Conservation (phyloP, 2,888 invertebrate species). For the Saturnia japonica region DNA sequence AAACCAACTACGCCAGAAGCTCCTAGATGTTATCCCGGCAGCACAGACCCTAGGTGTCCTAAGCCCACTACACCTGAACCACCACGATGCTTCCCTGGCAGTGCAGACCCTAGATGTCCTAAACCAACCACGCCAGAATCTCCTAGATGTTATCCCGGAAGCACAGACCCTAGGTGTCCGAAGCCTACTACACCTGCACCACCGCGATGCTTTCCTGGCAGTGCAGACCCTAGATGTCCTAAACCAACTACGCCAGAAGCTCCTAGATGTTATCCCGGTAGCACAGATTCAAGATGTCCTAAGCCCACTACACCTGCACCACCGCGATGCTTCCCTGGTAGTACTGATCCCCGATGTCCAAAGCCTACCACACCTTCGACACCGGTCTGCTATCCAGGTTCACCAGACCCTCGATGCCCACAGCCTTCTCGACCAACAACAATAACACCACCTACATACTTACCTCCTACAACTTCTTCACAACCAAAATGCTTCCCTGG, state of each 20-base stretch:
- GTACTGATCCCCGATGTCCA: slow-evolving; percentile 46
- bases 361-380: slow-evolving; percentile 39
- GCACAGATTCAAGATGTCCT: slow-evolving; percentile 48
- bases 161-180: slow-evolving; percentile 28
- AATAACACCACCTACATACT: slow-evolving; percentile 36
- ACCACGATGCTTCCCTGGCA: slow-evolving; percentile 35
- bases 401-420: slow-evolving; percentile 32
- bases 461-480: slow-evolving; percentile 38
- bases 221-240: slow-evolving; percentile 37
- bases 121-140: slow-evolving; percentile 31
- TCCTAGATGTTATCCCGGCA: slow-evolving; percentile 56
- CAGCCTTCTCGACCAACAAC: slow-evolving; percentile 27
- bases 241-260: slow-evolving; percentile 32
- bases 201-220: slow-evolving; percentile 37
- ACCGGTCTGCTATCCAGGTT: slow-evolving; percentile 38
- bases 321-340: slow-evolving; percentile 50
- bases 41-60: slow-evolving; percentile 48
- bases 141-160: slow-evolving; percentile 26
- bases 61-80: slow-evolving; percentile 46
- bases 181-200: slow-evolving; percentile 39
- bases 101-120: slow-evolving; percentile 50
- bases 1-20: slow-evolving; percentile 44
- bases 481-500: slow-evolving; percentile 51
- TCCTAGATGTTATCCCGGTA: slow-evolving; percentile 45
- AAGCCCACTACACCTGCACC: slow-evolving; percentile 37